These are phyloP conservation scores for Tetranychus urticae DNA, from an alignment of 1,140 invertebrate genomes.

Conservation along the genomic window DNA sequence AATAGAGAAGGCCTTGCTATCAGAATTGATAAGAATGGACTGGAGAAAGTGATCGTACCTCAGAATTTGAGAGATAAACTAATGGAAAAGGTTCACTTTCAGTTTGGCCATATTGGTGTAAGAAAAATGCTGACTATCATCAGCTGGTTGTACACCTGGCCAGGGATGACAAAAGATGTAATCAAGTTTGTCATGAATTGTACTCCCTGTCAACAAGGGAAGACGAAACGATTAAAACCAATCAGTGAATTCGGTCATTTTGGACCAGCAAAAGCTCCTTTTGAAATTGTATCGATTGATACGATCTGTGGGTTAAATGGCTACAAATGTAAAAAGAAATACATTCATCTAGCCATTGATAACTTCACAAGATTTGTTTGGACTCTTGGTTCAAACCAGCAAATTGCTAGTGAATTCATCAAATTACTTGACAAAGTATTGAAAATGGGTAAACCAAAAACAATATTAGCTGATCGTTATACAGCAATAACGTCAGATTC, in stretches of 20 bases:
- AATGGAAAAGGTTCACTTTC: conserved; percentile 1
- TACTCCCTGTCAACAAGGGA: background rate
- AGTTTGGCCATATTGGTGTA: conserved; percentile 4
- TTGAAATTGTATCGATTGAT: conserved; percentile 9
- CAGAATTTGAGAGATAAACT: background rate
- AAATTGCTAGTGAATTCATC: conserved; percentile 2
- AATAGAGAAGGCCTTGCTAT: background rate
- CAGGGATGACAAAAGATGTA: background rate
- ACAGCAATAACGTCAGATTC: background rate
- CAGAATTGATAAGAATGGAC: background rate
- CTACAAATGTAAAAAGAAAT: background rate
- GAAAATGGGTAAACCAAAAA: background rate
- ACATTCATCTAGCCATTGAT: conserved; percentile 7
- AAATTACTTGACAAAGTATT: conserved; percentile 2
- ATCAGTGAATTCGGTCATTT: background rate
- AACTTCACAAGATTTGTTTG: conserved; percentile 3
- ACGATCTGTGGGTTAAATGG: conserved; percentile 3
- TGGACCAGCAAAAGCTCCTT: conserved; percentile 3
- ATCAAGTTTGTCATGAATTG: background rate
- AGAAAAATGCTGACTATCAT: background rate
- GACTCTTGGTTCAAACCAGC: background rate
- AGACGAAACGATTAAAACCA: background rate
- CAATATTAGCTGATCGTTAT: conserved; percentile 1
- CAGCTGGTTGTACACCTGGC: background rate
- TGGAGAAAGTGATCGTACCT: background rate